These are phyloP conservation scores for Salvator merianae DNA, from an alignment of 2,113 vertebrate genomes.

Conservation along the genomic window DNA sequence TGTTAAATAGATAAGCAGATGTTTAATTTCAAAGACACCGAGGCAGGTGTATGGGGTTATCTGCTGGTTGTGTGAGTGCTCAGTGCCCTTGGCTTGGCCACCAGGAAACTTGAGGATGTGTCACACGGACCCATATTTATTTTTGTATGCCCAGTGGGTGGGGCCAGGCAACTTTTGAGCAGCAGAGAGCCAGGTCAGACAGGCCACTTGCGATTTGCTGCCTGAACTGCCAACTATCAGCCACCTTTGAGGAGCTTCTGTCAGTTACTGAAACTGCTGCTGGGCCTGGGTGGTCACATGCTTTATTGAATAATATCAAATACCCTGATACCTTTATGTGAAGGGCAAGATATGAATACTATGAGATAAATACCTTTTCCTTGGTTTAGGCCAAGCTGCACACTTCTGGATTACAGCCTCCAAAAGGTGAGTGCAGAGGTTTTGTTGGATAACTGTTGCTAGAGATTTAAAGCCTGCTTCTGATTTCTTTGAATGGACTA, in stretches of 20 bases:
- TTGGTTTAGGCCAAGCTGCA: neutral
- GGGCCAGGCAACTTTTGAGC: no score
- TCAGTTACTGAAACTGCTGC: no score
- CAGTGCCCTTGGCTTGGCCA: neutral
- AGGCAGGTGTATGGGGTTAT: neutral
- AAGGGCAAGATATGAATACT: no score
- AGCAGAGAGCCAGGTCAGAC: no score
- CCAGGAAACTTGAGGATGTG: neutral
- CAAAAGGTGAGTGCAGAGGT: neutral
- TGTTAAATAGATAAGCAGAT: no score
- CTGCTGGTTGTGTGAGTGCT: neutral
- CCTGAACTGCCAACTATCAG: no score
- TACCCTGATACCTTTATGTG: neutral
- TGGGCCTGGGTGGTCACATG: no score
- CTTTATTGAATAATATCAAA: no score
- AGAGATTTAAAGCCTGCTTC: neutral
- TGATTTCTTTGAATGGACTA: neutral
- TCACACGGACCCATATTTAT: neutral
- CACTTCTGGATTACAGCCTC: neutral
- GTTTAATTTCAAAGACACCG: neutral
- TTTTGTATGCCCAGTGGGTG: neutral
- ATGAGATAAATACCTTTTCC: neutral
- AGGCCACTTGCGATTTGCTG: no score
- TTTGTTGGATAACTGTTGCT: neutral
- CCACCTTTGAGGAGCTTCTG: no score